phyloP scores from a whole-genome alignment of 2,113 vertebrate genomes.

The Anolis sagrei region DNA sequence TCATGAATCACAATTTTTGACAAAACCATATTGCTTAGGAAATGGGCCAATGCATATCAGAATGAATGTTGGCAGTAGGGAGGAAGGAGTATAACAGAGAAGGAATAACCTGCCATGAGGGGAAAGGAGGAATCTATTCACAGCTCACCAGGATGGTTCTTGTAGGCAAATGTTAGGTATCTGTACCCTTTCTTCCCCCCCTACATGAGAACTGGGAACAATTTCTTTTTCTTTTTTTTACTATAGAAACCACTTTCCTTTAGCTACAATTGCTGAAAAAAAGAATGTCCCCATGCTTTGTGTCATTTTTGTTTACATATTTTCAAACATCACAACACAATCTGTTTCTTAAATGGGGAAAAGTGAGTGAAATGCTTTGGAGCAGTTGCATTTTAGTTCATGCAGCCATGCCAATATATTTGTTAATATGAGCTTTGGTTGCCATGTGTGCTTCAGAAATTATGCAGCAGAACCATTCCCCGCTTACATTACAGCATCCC shows the following conservation, averaged over 20 bases:
- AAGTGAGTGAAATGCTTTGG: conserved; percentile 28
- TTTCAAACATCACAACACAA: no score
- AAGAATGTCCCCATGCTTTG: no score
- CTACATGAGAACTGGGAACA: not conserved
- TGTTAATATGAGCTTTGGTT: not conserved
- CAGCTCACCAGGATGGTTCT: not conserved
- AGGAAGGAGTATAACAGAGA: not conserved
- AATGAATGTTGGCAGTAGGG: not conserved
- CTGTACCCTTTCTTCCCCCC: conserved; percentile 24
- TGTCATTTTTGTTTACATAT: no score
- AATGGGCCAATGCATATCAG: not conserved
- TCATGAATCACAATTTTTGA: not conserved
- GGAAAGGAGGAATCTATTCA: conserved; percentile 11
- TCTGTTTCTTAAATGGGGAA: no score
- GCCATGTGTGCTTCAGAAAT: not conserved
- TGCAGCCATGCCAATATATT: not conserved
- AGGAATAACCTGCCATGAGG: not conserved
- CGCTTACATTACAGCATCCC: not conserved
- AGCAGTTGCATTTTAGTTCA: conserved; percentile 33
- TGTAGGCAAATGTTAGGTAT: conserved; percentile 25
- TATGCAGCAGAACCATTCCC: not conserved
- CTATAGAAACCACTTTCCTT: not conserved
- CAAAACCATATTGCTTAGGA: not conserved
- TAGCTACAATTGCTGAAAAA: no score
- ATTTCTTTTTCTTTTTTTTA: not conserved